Evolutionary conservation across 2,113 vertebrate species (phyloP), one percentile per base, ranked within the genome.

Genomic region (Pseudolaguvia tuberculata): DNA sequence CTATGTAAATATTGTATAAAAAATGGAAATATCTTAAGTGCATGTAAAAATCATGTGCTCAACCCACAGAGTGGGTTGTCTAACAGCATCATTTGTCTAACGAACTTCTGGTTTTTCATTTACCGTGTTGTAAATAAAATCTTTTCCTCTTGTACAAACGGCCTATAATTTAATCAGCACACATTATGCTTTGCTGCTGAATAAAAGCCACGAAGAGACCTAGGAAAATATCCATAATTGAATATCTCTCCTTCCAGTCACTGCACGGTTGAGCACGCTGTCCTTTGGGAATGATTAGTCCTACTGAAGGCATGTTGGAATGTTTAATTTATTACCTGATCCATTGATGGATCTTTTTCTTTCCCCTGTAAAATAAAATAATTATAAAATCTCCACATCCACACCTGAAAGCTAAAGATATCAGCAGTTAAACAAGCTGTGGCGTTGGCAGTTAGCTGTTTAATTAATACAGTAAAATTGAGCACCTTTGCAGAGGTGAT

Each of bases 381-480:
- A 62, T 42, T 52, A 1, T 63, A 25, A 51, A 67, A 55, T 35
- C 63, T 56, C 31, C 12, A 55, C 57, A 59, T 63, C 52, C 59
- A 58, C 71, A 21, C 31, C 23, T 31, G 58, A 58, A 61, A 35
- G 27, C 20, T 13, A 68, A 72, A 55, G 20, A 66, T 70, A 78
- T 66, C 68, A 73, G 77, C 74, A 56, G 35, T 74, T 83, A 84
- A 83, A 73, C 72, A 73, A 52, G 58, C 45, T n/a, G 61, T 78
- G 55, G 27, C 75, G 73, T 77, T 78, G 62, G 62, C 80, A 58
- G 63, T 84, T 82, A 79, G 71, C 21, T 50, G 55, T 57, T 68
- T 83, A 82, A 84, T 85, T 84, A 83, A 80, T 80, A 75, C 62
- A 71, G 78, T 29, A 70, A 63, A 42, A 78, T 45, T 61, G 72